Percentiles rank a stretch among this genome's conserved stretches.
Conservation (phyloP, 92 coral and sea anemone genomes). For the Epizoanthus illoricatus region DNA sequence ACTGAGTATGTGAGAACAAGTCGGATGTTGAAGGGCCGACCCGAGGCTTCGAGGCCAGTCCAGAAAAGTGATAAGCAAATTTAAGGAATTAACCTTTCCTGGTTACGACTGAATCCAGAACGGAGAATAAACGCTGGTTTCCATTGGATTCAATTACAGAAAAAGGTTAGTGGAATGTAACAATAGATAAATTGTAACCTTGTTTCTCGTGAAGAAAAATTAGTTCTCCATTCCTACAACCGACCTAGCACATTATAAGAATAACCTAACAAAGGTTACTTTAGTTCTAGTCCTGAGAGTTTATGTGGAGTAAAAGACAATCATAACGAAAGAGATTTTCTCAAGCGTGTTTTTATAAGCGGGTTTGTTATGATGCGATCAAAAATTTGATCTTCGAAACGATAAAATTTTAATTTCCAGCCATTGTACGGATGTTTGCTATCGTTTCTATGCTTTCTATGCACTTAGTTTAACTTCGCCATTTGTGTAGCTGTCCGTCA, state of each 20-base stretch:
- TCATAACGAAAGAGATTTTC: conserved; percentile 1
- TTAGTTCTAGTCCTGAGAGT: background rate
- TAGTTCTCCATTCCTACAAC: background rate
- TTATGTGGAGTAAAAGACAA: background rate
- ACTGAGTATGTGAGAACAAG: conserved; percentile 2
- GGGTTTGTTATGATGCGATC: conserved; percentile 8
- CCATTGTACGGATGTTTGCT: conserved; percentile 1
- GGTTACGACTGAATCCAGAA: background rate
- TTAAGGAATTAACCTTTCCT: background rate
- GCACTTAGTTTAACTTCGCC: background rate
- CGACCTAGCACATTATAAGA: background rate
- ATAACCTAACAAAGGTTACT: background rate
- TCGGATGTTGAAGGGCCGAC: conserved; percentile 1
- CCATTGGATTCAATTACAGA: background rate
- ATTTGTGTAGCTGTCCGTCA: background rate
- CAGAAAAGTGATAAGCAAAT: background rate
- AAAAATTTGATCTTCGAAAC: conserved; percentile 20
- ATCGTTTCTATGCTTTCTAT: background rate
- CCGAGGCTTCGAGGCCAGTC: conserved; percentile 10
- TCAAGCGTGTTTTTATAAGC: background rate
- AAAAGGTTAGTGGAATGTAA: background rate
- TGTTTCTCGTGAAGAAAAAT: background rate
- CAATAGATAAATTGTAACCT: background rate
- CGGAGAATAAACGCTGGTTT: background rate
- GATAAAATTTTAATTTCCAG: conserved; percentile 28